These are phyloP conservation scores for Siphlonurus alternatus DNA, from an alignment of 2,888 invertebrate species.

Conservation along the genomic window DNA sequence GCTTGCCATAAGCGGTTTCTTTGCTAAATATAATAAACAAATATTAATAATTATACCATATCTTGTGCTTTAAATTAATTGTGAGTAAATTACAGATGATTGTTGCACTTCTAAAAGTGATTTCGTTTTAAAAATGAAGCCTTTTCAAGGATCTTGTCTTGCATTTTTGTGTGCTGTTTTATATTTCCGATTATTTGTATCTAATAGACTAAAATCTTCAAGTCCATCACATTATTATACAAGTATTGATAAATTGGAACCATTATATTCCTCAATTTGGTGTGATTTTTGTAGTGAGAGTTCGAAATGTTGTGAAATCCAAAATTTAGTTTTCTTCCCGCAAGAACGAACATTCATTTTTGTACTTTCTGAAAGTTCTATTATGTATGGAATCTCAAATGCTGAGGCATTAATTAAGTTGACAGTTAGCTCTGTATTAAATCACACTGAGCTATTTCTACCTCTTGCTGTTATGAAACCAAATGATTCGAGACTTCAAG, in stretches of 20 bases:
- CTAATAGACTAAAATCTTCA: background rate
- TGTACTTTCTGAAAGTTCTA: conserved; percentile 20
- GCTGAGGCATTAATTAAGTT: conserved; percentile 20
- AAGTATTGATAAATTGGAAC: background rate
- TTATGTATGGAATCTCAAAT: conserved; percentile 19
- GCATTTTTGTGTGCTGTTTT: background rate
- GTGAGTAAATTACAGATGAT: too few relatives aligned
- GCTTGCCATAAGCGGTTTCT: background rate
- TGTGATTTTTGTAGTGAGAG: background rate
- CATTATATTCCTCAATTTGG: background rate
- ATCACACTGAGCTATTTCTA: conserved; percentile 24
- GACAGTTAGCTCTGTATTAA: conserved; percentile 24
- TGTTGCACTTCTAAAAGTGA: too few relatives aligned
- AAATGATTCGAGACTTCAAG: background rate
- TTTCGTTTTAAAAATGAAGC: background rate
- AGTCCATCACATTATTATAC: background rate
- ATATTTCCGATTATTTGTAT: background rate
- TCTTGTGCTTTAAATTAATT: too few relatives aligned
- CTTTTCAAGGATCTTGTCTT: background rate
- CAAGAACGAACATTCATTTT: conserved; percentile 24
- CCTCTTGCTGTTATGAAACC: conserved; percentile 17
- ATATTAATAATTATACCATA: too few relatives aligned
- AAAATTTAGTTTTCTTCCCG: conserved; percentile 27
- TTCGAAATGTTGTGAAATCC: conserved; percentile 21
- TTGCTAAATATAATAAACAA: too few relatives aligned